Conservation (phyloP, 1,140 invertebrate genomes). For the Nautilus pompilius region DNA sequence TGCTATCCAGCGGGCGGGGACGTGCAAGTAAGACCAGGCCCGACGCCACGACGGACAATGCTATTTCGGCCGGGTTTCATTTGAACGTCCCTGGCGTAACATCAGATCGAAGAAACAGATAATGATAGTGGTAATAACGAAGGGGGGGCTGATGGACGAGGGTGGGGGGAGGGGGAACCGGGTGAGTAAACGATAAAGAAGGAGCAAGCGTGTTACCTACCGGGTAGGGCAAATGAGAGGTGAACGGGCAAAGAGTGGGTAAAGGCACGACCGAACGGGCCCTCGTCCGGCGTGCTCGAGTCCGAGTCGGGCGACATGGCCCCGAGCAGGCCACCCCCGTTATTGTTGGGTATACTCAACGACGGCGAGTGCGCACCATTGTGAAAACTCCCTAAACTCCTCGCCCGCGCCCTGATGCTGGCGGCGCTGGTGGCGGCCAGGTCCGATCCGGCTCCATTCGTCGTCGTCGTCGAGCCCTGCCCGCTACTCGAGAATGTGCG, state of each 20-base stretch:
- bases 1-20: no score
- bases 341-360: slow-evolving; percentile 29
- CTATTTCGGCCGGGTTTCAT: no score
- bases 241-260: slow-evolving; percentile 47
- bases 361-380: slow-evolving; percentile 21
- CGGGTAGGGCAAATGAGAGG: slow-evolving; percentile 42
- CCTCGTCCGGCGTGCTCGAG: slow-evolving; percentile 46
- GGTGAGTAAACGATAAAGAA: no score
- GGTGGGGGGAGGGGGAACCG: no score
- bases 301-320: slow-evolving; percentile 47
- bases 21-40: no score
- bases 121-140: not conserved
- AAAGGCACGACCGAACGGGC: slow-evolving; percentile 33
- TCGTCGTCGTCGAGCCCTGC: slow-evolving; percentile 35
- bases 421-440: no score
- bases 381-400: slow-evolving; percentile 43
- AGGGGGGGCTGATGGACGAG: no score
- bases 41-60: no score
- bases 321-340: slow-evolving; percentile 12
- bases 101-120: no score
- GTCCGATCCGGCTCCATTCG: no score
- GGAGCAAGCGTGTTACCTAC: slow-evolving; percentile 21
- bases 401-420: slow-evolving; percentile 31
- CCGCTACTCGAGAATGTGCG: slow-evolving; percentile 46
- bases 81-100: no score